Conservation (phyloP, 2,113 vertebrate genomes). For the Cyanoderma ruficeps region DNA sequence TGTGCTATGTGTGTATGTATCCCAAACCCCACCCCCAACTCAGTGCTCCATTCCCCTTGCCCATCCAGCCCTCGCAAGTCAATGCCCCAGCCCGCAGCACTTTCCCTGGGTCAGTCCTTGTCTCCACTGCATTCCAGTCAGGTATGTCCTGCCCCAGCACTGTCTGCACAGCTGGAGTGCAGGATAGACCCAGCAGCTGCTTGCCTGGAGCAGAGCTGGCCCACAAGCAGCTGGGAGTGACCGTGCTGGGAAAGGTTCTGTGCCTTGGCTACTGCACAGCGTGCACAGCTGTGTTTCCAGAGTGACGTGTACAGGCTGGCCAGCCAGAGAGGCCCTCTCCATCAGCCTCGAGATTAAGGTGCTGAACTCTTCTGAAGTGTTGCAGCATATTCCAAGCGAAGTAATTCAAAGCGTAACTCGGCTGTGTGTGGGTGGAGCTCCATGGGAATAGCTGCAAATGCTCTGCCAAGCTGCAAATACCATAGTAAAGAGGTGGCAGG, state of each 20-base stretch:
- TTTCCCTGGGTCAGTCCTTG: not conserved
- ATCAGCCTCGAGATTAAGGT: not conserved
- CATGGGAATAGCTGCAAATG: not conserved
- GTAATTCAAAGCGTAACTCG: not conserved
- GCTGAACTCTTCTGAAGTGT: not conserved
- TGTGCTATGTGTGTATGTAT: rapidly evolving
- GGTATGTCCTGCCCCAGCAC: not conserved
- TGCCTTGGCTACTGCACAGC: not conserved
- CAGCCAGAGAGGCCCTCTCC: not conserved
- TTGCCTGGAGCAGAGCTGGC: not conserved
- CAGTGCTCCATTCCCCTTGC: not conserved
- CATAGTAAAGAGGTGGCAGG: not conserved
- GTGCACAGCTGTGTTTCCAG: not conserved
- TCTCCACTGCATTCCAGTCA: too few relatives aligned
- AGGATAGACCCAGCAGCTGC: not conserved
- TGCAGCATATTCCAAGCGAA: not conserved
- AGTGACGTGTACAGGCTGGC: not conserved
- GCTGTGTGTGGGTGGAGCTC: not conserved
- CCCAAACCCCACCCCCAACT: rapidly evolving
- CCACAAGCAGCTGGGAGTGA: not conserved
- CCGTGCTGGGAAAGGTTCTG: not conserved
- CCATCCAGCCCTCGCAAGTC: rapidly evolving
- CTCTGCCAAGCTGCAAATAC: not conserved
- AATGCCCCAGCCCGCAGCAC: too few relatives aligned
- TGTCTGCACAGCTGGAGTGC: not conserved